Percentiles rank a stretch among this genome's conserved stretches.
phyloP scores from a whole-genome alignment of 30 jellyfish, hydroid and myxozoan genomes.

The Phacellophora camtschatica region DNA sequence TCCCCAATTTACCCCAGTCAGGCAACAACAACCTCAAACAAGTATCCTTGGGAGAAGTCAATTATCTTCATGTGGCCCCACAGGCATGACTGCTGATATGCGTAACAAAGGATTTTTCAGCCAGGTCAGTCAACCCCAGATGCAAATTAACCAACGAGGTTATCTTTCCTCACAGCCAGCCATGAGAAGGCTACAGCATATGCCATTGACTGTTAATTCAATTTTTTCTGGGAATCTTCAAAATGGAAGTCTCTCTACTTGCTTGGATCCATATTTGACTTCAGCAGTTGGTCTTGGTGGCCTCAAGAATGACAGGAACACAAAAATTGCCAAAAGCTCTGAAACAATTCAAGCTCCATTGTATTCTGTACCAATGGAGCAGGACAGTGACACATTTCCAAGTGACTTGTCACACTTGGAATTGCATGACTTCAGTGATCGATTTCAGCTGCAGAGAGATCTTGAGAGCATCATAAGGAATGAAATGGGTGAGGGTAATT shows the following conservation, averaged over 20 bases:
- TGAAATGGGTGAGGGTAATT: conserved; percentile 84
- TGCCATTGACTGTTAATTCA: conserved; percentile 43
- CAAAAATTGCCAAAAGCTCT: neutral
- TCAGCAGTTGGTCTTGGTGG: conserved; percentile 48
- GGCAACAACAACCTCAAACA: conserved; percentile 40
- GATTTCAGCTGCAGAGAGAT: conserved; percentile 90
- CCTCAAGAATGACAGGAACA: conserved; percentile 43
- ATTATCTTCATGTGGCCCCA: conserved; percentile 12
- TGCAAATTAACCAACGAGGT: conserved; percentile 66
- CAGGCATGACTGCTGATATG: conserved; percentile 14
- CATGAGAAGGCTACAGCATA: conserved; percentile 66
- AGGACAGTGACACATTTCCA: conserved; percentile 76
- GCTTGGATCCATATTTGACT: conserved; percentile 60
- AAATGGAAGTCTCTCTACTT: conserved; percentile 6
- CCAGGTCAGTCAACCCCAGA: conserved; percentile 30
- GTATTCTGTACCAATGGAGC: conserved; percentile 51
- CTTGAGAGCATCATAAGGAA: conserved; percentile 80
- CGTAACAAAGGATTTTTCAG: conserved; percentile 39
- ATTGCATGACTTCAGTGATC: conserved; percentile 85
- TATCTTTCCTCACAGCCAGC: conserved; percentile 49
- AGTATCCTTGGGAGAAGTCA: conserved; percentile 26
- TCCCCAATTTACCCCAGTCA: conserved; percentile 46
- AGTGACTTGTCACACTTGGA: conserved; percentile 91
- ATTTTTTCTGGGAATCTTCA: conserved; percentile 10
- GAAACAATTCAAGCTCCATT: conserved; percentile 20